Base-by-base conservation (phyloP, 2,113 vertebrate genomes). In the Hippocampus zosterae region DNA sequence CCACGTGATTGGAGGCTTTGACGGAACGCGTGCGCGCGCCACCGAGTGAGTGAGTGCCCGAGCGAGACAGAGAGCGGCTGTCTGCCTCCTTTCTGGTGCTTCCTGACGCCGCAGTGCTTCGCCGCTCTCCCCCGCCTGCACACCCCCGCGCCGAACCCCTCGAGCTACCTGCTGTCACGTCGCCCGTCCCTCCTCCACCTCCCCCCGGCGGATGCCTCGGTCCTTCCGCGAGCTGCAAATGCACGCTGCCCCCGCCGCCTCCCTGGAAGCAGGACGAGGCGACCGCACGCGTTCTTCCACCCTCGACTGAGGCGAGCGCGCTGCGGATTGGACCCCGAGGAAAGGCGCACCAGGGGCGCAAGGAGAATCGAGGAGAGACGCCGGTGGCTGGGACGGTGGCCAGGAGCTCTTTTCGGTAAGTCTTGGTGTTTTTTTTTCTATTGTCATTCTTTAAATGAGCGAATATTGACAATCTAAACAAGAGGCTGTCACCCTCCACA, bases 321-420 rank as follows among this genome's bases (percentile, higher is more conserved):
- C 73, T 86, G 89, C 86, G 82, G 82, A 85, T 81, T 84, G 41
- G 84, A 87, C 82, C 81, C 65, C 81, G 53, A 40, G 53, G 61
- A 77, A 77, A 75, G 72, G 77, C 71, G 77, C 72, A 79, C 67
- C 73, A 48, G 72, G 65, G 64, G 61, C 70, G 44, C 18, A 53
- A 63, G 75, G 75, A 16, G 52, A 74, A 72, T 77, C 76, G 50
- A 81, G 72, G 77, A 76, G 77, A 76, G 79, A 81, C 71, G 70
- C 85, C 83, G 81, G 74, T 72, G 70, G 70, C 80, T 63, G 29
- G 29, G 77, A 72, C 62, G 73, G 73, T 83, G 84, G 75, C 73
- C 80, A 79, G 77, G 80, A 82, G 75, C 81, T 71, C 60, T 76
- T 84, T 76, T 77, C 65, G 85, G 89, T 90, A 89, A 89, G 87